Evolutionary conservation across 2,113 vertebrate species (phyloP).

Genomic region (Zapornia atra): DNA sequence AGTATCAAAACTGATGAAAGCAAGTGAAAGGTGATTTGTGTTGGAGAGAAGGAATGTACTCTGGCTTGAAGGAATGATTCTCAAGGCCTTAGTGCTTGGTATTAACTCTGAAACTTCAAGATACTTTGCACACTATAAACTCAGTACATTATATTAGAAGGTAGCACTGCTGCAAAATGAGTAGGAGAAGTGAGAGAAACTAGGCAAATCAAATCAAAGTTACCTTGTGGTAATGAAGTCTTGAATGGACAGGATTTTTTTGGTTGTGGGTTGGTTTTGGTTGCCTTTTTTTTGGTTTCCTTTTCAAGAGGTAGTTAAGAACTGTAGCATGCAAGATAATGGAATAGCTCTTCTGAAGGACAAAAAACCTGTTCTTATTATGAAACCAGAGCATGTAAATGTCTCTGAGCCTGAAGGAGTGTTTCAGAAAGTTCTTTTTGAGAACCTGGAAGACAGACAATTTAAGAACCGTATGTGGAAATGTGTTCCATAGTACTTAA

Average conservation of each 20-base stretch:
- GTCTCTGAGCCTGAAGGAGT: not conserved
- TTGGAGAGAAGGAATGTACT: not conserved
- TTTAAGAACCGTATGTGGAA: not conserved
- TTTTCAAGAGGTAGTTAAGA: not conserved
- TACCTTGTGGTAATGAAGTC: not conserved
- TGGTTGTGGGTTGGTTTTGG: no score
- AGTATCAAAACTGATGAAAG: not conserved
- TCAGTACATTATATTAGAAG: not conserved
- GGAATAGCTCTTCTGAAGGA: not conserved
- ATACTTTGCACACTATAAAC: not conserved
- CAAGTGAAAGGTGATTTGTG: not conserved
- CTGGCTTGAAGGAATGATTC: not conserved
- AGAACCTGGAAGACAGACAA: not conserved
- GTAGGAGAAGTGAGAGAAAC: not conserved
- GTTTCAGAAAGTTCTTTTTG: not conserved
- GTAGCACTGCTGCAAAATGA: not conserved
- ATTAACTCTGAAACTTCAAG: not conserved
- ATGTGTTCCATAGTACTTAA: not conserved
- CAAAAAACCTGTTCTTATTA: not conserved
- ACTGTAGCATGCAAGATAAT: not conserved
- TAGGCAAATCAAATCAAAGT: not conserved
- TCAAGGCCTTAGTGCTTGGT: not conserved
- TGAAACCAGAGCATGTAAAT: not conserved
- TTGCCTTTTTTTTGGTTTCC: no score
- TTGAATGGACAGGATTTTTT: not conserved